A percentile compares a stretch with the other conserved stretches of the same genome.
These are phyloP conservation scores for Cataglyphis altisquamis DNA, from an alignment of 2,888 invertebrate species.

Conservation along the genomic window DNA sequence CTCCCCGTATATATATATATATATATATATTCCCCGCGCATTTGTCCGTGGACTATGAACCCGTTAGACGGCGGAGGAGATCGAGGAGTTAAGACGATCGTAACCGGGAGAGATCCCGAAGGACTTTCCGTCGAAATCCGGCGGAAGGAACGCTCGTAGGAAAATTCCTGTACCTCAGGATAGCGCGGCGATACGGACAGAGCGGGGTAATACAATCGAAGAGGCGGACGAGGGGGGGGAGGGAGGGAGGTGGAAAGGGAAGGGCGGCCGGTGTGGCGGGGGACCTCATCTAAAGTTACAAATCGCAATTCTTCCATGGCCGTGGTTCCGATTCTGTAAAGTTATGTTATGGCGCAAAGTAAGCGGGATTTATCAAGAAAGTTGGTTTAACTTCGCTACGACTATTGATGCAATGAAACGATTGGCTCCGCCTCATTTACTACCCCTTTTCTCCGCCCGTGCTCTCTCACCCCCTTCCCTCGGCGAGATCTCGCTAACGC, in stretches of 20 bases:
- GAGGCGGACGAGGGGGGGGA: slow-evolving; percentile 60
- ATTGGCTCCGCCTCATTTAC: slow-evolving; percentile 86
- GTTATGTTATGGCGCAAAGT: slow-evolving; percentile 86
- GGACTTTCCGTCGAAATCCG: slow-evolving; percentile 73
- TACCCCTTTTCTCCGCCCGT: slow-evolving; percentile 72
- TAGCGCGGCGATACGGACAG: slow-evolving; percentile 67
- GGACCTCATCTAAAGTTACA: slow-evolving; percentile 86
- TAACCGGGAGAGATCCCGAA: slow-evolving; percentile 63
- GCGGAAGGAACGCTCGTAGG: slow-evolving; percentile 74
- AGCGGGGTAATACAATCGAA: slow-evolving; percentile 78
- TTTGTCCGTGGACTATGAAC: slow-evolving; percentile 55
- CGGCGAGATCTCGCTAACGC: slow-evolving; percentile 57
- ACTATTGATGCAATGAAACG: slow-evolving; percentile 86
- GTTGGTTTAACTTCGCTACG: slow-evolving; percentile 85
- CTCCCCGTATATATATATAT: not conserved
- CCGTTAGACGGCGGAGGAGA: slow-evolving; percentile 56
- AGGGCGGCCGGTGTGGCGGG: slow-evolving; percentile 69
- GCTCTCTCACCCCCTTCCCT: slow-evolving; percentile 62
- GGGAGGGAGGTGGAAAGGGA: slow-evolving; percentile 35
- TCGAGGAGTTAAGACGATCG: slow-evolving; percentile 68
- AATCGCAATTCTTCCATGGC: slow-evolving; percentile 86
- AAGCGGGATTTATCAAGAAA: slow-evolving; percentile 86
- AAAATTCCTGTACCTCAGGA: slow-evolving; percentile 74
- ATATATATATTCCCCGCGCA: slow-evolving; percentile 24
- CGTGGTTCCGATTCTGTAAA: slow-evolving; percentile 86